These are phyloP conservation scores for Anseranas semipalmata DNA, from an alignment of 2,113 vertebrate genomes.

Conservation along the genomic window DNA sequence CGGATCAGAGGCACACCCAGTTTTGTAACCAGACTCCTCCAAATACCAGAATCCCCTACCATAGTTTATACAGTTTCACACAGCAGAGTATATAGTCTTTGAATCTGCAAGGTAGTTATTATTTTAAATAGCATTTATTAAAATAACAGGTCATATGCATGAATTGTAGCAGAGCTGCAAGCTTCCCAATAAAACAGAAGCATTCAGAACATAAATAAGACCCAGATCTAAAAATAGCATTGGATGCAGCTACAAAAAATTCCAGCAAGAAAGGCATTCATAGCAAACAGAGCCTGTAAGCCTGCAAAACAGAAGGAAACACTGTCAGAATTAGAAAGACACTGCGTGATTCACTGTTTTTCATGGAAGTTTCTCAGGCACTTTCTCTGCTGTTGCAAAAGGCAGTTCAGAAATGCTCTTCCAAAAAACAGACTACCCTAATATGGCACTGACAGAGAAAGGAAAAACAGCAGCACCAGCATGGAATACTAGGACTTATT, in stretches of 20 bases:
- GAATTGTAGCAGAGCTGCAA: not conserved
- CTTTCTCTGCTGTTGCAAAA: not conserved
- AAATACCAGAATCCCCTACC: not conserved
- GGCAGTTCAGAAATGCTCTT: not conserved
- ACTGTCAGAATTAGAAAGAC: not conserved
- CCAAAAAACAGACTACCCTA: not conserved
- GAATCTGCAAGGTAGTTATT: not conserved
- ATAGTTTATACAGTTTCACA: not conserved
- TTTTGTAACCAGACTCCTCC: not conserved
- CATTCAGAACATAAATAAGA: not conserved
- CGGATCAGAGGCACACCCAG: not conserved
- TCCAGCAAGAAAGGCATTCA: not conserved
- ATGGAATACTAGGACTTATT: not conserved
- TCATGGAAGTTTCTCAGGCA: constrained; percentile 1
- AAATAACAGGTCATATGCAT: not conserved
- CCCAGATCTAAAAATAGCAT: not conserved
- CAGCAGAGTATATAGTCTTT: not conserved
- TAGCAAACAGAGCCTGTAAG: not conserved
- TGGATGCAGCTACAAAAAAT: not conserved
- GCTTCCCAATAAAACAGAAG: not conserved
- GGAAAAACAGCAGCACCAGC: not conserved
- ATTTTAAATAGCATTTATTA: not conserved
- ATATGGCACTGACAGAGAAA: not conserved
- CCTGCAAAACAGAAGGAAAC: constrained; percentile 12
- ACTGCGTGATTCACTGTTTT: not conserved